Evolutionary conservation across 1,140 invertebrate species (phyloP).

Genomic region (Aphis gossypii): DNA sequence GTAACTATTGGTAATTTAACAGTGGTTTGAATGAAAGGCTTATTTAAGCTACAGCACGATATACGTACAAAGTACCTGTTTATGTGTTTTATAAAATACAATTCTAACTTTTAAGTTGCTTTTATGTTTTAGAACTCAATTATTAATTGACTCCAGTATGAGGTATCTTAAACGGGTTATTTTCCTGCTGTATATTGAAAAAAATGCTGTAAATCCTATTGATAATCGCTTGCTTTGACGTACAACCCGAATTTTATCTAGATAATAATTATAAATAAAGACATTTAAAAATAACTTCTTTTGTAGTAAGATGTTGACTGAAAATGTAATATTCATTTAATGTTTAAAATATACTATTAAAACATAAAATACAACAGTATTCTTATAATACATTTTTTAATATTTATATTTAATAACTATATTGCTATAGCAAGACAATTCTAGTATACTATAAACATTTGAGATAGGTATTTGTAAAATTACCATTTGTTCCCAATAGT

Average conservation of each 20-base stretch:
- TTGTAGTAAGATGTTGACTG: background rate
- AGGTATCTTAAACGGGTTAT: background rate
- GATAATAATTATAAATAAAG: background rate
- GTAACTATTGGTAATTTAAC: background rate
- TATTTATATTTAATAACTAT: no score
- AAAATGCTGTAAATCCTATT: background rate
- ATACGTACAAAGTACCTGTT: background rate
- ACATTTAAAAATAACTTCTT: background rate
- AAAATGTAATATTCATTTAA: no score
- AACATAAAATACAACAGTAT: no score
- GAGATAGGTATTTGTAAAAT: background rate
- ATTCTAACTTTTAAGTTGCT: background rate
- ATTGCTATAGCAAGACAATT: background rate
- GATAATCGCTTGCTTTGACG: background rate
- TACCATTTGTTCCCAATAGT: background rate
- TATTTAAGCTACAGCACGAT: background rate
- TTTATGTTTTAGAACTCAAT: background rate
- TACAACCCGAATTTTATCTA: background rate
- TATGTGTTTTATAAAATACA: background rate
- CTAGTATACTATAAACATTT: background rate
- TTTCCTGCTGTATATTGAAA: background rate
- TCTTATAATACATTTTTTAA: no score
- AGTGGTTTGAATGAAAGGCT: background rate
- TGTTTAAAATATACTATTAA: background rate
- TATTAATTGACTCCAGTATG: background rate